Evolutionary conservation across 2,797 vertebrate genomes (phyloP).

Genomic region (Lindbergichthys nudifrons): DNA sequence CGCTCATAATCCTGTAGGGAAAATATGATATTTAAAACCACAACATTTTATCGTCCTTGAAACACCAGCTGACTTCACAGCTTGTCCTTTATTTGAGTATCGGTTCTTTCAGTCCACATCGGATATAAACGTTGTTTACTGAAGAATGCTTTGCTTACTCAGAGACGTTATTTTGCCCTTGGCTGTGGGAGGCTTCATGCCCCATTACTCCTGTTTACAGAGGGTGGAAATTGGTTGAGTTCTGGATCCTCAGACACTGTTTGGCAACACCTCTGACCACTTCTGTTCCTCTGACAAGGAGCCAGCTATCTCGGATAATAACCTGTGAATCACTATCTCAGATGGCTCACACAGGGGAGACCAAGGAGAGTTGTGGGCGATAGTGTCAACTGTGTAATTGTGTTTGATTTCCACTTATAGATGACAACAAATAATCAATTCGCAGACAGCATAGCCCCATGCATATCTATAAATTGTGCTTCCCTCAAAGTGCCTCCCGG

Average conservation of each 20-base stretch:
- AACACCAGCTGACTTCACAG: not conserved
- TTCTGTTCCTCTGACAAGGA: constrained; percentile 44
- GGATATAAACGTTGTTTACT: constrained; percentile 21
- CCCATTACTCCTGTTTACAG: constrained; percentile 46
- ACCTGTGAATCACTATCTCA: constrained; percentile 47
- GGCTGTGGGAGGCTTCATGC: constrained; percentile 23
- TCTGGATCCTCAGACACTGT: constrained; percentile 45
- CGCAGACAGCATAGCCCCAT: constrained; percentile 26
- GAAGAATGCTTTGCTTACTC: constrained; percentile 30
- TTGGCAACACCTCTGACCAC: constrained; percentile 49
- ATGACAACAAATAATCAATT: constrained; percentile 20
- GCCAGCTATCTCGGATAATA: constrained; percentile 51
- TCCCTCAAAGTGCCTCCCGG: constrained; percentile 29
- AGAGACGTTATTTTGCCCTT: constrained; percentile 30
- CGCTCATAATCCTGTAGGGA: too few relatives aligned
- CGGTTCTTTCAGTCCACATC: not conserved
- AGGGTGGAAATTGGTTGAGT: constrained; percentile 44
- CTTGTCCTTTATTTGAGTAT: constrained; percentile 8
- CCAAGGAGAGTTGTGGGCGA: constrained; percentile 15
- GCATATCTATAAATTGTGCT: constrained; percentile 41
- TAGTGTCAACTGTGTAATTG: constrained; percentile 40
- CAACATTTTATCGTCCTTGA: constrained; percentile 6
- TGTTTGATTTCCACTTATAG: constrained; percentile 30
- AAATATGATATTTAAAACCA: too few relatives aligned
- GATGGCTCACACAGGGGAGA: constrained; percentile 35